These are phyloP conservation scores for Merluccius polli DNA, from an alignment of 2,797 vertebrate genomes.

Conservation along the genomic window DNA sequence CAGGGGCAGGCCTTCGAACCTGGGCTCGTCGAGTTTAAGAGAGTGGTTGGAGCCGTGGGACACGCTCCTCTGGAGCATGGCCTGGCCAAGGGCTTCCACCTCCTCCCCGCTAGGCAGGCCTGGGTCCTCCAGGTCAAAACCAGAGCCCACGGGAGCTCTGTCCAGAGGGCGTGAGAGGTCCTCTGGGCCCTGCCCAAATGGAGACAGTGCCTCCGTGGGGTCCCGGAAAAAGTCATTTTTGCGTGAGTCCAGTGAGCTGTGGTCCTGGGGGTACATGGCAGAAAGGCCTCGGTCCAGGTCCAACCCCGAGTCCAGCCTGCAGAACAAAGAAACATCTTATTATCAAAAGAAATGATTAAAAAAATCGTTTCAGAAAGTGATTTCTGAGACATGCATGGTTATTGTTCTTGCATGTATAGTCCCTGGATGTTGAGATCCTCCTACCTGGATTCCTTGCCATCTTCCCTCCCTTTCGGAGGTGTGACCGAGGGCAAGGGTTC, in stretches of 20 bases:
- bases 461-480: slow-evolving; percentile 84
- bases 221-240: slow-evolving; percentile 87
- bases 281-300: slow-evolving; percentile 81
- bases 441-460: slow-evolving; percentile 74
- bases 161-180: slow-evolving; percentile 76
- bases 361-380: background rate
- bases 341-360: background rate
- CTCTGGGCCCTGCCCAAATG: slow-evolving; percentile 80
- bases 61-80: slow-evolving; percentile 83
- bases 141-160: slow-evolving; percentile 56
- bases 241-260: slow-evolving; percentile 77
- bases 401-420: background rate
- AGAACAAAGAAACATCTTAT: slow-evolving; percentile 1
- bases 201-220: slow-evolving; percentile 75
- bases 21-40: slow-evolving; percentile 85
- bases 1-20: slow-evolving; percentile 72
- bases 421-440: background rate
- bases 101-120: slow-evolving; percentile 74
- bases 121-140: slow-evolving; percentile 77
- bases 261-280: slow-evolving; percentile 80
- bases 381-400: background rate
- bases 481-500: slow-evolving; percentile 80
- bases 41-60: slow-evolving; percentile 89
- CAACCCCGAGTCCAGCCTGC: slow-evolving; percentile 79
- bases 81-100: slow-evolving; percentile 74